Evolutionary conservation across 2,888 invertebrate species (phyloP), one percentile per base, ranked within the genome.

Genomic region (Parochlus steinenii): DNA sequence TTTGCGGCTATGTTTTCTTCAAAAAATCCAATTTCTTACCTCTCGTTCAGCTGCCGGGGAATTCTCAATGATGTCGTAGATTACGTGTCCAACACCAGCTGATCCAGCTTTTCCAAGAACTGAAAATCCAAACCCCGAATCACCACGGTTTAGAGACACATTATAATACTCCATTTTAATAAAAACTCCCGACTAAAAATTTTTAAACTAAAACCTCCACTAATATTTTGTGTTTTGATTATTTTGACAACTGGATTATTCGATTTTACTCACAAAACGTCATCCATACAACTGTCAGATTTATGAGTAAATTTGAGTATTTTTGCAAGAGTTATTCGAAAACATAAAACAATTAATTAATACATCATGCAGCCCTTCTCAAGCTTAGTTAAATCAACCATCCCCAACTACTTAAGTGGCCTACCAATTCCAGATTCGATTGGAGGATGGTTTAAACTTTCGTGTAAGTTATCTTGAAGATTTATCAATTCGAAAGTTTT

Each of bases 61-160:
- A 64, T 87, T 83, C 62, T 86, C 86, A 56, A 85, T 73, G 56
- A 89, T 86, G 65, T 86, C 79, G 66, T 86, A 87, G 61, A 89
- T 85, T 59, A 89, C 82, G 58, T 86, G 87, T 56, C 87, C 87
- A 62, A 85, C 74, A 60, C 85, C 86, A 55, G 83, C 82, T 63
- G 83, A 81, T n/a, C n/a, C n/a, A 22, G 28, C 20, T 20, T 34
- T 34, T 47, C 86, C 85, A 55, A 87, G 71, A 53, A 89, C 66
- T 51, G 86, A 86, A 68, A 89, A 87, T 52, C 89, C 89, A 58
- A 86, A 81, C 56, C 87, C 85, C 61, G 76, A 71, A 65, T 82
- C 82, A 71, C 76, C 79, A 58, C 81, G 76, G 64, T 74, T 79
- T 63, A 85, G 69, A 63, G 80, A 79, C 66, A 85, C 82, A 67